These are phyloP conservation scores for Oxytorus armatus DNA, from an alignment of 2,888 invertebrate genomes.

Conservation along the genomic window DNA sequence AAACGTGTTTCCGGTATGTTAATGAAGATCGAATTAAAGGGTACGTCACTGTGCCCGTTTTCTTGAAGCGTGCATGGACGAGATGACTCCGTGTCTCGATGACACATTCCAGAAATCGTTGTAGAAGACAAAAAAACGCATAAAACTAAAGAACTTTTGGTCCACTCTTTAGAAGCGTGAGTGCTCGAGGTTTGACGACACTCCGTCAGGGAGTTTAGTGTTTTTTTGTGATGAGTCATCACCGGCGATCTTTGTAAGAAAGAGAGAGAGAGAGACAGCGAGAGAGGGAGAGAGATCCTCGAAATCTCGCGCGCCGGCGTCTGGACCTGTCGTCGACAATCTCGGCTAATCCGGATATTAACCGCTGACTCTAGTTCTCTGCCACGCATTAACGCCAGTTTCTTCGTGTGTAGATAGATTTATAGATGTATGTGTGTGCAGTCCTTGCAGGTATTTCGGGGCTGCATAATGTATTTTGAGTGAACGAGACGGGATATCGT, in stretches of 20 bases:
- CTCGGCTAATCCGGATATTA: conserved; percentile 54
- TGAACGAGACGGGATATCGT: conserved; percentile 26
- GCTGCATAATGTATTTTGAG: conserved; percentile 34
- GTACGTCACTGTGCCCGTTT: conserved; percentile 7
- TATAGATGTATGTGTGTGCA: not conserved
- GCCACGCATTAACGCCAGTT: conserved; percentile 30
- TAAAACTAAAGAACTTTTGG: conserved; percentile 17
- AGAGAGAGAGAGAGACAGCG: no score
- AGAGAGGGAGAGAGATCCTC: no score
- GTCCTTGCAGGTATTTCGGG: conserved; percentile 36
- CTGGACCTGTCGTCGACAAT: conserved; percentile 36
- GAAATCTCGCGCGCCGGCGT: conserved; percentile 40
- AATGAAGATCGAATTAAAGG: conserved; percentile 53
- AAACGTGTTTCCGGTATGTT: conserved; percentile 57
- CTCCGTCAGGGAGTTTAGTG: conserved; percentile 26
- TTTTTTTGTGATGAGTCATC: conserved; percentile 56
- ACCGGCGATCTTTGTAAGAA: not conserved
- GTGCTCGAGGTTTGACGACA: conserved; percentile 43
- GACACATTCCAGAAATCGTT: conserved; percentile 37
- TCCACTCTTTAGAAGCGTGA: conserved; percentile 20
- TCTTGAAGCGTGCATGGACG: not conserved
- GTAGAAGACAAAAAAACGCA: not conserved
- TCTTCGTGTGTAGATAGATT: not conserved
- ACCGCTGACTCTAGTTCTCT: conserved; percentile 26
- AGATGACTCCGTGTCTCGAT: conserved; percentile 15